Conservation (phyloP, 2,113 vertebrate genomes). For the Nothocercus nigrocapillus region DNA sequence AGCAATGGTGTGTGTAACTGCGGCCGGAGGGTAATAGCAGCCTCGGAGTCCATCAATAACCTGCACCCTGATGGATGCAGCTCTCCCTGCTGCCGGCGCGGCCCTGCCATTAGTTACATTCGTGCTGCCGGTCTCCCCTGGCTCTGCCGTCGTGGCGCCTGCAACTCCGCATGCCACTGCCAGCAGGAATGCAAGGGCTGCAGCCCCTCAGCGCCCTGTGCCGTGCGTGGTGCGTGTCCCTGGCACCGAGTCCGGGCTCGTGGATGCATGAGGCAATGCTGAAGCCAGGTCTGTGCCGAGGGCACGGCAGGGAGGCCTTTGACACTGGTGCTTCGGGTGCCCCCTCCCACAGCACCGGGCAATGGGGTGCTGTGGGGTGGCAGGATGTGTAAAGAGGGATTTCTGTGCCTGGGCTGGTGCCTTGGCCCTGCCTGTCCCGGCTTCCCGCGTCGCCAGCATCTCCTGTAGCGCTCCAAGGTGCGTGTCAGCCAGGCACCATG, state of each 20-base stretch:
- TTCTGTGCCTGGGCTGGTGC: neutral
- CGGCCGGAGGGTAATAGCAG: neutral
- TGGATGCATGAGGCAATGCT: too few relatives aligned
- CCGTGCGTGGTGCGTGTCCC: neutral
- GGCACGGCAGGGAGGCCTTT: neutral
- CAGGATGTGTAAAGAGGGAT: neutral
- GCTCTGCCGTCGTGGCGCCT: neutral
- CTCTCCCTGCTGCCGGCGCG: neutral
- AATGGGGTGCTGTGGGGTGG: neutral
- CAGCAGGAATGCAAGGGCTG: too few relatives aligned
- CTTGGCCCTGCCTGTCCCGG: neutral
- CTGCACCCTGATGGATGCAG: neutral
- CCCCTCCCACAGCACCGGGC: neutral
- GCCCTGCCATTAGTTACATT: neutral
- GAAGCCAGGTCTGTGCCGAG: too few relatives aligned
- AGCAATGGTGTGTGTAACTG: constrained; percentile 25
- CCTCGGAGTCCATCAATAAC: constrained; percentile 28
- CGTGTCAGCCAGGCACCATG: neutral
- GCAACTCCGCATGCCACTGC: too few relatives aligned
- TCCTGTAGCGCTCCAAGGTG: neutral
- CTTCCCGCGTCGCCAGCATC: neutral
- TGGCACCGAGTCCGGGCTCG: neutral
- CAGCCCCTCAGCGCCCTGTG: too few relatives aligned
- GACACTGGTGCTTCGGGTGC: neutral
- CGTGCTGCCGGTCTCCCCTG: neutral